phyloP scores from a whole-genome alignment of 2,888 invertebrate species.

The Tenthredo mesomela region DNA sequence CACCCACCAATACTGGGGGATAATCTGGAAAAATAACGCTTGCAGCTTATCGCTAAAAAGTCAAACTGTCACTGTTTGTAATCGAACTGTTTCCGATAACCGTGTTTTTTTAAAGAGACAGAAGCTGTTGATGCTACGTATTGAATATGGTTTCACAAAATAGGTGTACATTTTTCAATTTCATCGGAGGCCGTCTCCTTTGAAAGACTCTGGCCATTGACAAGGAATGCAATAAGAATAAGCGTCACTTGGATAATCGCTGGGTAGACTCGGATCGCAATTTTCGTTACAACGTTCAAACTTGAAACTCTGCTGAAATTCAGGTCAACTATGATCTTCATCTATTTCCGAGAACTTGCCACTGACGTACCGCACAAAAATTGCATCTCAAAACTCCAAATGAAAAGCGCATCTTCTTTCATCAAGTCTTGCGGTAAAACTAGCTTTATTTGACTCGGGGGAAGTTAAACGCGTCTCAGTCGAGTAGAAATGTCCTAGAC shows the following conservation, averaged over 20 bases:
- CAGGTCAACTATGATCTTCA: background rate
- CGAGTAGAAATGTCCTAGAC: slow-evolving; percentile 1
- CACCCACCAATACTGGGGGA: background rate
- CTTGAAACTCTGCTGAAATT: background rate
- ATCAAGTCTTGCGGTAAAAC: background rate
- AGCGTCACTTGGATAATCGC: background rate
- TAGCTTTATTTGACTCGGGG: background rate
- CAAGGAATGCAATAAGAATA: background rate
- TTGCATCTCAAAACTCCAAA: slow-evolving; percentile 7
- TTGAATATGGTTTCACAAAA: background rate
- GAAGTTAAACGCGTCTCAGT: background rate
- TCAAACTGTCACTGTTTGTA: background rate
- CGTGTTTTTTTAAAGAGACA: background rate
- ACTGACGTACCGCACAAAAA: background rate
- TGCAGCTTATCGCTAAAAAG: background rate
- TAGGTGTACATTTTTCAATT: background rate
- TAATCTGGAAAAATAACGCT: background rate
- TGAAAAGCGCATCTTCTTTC: background rate
- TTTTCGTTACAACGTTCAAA: background rate
- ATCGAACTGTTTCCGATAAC: background rate
- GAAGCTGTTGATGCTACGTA: background rate
- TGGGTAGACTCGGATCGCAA: background rate
- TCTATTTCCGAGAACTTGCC: background rate
- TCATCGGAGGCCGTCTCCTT: background rate
- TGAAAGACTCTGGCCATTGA: background rate